A percentile compares a stretch with the other conserved stretches of the same genome.
Conservation (phyloP, 2,888 invertebrate species). For the Cataglyphis cursor region DNA sequence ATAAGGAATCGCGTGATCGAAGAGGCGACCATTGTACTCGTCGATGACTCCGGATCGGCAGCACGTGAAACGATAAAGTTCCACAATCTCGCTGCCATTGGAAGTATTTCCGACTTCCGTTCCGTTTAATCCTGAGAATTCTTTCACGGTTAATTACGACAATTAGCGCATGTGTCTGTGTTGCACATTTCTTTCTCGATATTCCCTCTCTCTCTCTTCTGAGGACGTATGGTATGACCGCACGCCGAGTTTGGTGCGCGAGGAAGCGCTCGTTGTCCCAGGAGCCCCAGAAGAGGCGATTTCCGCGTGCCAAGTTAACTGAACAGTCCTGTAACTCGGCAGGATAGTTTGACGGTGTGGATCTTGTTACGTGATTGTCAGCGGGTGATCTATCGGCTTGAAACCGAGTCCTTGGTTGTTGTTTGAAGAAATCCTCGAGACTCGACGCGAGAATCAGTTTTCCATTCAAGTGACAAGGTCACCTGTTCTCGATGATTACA, state of each 20-base stretch:
- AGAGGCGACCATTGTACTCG: constrained; percentile 51
- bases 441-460: neutral
- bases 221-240: neutral
- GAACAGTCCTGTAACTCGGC: constrained; percentile 55
- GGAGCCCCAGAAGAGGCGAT: constrained; percentile 48
- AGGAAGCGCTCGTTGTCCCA: constrained; percentile 49
- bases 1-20: constrained; percentile 67
- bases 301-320: constrained; percentile 70
- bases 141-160: constrained; percentile 75
- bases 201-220: constrained; percentile 3
- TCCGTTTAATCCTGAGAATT: constrained; percentile 64
- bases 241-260: constrained; percentile 36
- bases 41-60: constrained; percentile 67
- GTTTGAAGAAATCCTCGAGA: constrained; percentile 21
- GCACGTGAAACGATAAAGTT: constrained; percentile 63
- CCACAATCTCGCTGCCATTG: constrained; percentile 70
- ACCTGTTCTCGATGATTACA: constrained; percentile 18
- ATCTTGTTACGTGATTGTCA: constrained; percentile 75
- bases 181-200: neutral
- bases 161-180: constrained; percentile 69
- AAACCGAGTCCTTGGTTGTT: constrained; percentile 47
- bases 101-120: constrained; percentile 39
- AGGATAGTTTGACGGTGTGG: constrained; percentile 69
- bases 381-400: constrained; percentile 59
- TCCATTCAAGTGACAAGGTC: constrained; percentile 2